Evolutionary conservation across 2,113 vertebrate species (phyloP).

Genomic region (Cinclus cinclus): DNA sequence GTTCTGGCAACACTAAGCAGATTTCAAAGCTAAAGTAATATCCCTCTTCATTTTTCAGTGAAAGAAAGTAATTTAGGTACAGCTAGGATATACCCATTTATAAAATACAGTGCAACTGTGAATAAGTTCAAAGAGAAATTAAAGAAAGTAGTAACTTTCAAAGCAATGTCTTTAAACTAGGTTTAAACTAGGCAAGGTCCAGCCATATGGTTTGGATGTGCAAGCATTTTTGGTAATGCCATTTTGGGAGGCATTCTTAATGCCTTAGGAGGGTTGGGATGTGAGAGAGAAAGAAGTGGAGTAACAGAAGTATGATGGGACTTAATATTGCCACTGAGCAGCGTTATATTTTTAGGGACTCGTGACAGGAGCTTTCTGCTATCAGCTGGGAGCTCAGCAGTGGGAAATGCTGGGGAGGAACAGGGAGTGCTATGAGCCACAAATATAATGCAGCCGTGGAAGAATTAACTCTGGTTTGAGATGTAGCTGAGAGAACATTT

Average conservation of each 20-base stretch:
- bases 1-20: neutral
- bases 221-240: neutral
- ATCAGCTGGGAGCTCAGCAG: constrained; percentile 35
- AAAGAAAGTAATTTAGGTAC: neutral
- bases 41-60: neutral
- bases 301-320: neutral
- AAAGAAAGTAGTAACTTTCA: neutral
- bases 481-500: neutral
- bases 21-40: neutral
- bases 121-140: neutral
- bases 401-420: constrained; percentile 13
- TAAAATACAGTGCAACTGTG: neutral
- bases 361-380: constrained; percentile 23
- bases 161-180: neutral
- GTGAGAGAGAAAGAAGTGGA: neutral
- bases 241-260: neutral
- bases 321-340: constrained; percentile 13
- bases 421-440: constrained; percentile 14
- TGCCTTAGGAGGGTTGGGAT: neutral
- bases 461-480: neutral
- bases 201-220: neutral
- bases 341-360: constrained; percentile 54
- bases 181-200: neutral
- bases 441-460: neutral
- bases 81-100: neutral